These are phyloP conservation scores for Pristiophorus japonicus DNA, from an alignment of 2,113 vertebrate genomes.

Conservation along the genomic window DNA sequence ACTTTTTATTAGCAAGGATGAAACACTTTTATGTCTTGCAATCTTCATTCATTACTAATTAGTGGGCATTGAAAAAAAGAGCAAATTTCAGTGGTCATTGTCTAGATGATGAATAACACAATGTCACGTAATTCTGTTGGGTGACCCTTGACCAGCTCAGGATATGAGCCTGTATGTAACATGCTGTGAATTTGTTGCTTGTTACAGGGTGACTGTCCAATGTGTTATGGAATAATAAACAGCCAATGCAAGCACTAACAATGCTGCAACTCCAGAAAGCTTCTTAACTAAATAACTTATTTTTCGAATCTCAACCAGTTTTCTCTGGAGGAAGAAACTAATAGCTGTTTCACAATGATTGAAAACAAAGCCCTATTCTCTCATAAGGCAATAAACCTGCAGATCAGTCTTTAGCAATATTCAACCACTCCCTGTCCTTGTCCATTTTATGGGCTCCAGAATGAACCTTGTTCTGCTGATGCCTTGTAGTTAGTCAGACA, in stretches of 20 bases:
- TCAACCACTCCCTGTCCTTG: slow-evolving; percentile 33
- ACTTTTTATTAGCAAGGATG: neutral
- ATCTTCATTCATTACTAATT: slow-evolving; percentile 32
- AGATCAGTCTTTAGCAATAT: slow-evolving; percentile 13
- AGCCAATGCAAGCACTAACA: neutral
- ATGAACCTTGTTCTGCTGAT: slow-evolving; percentile 31
- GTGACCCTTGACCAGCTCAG: slow-evolving; percentile 8
- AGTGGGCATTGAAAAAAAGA: slow-evolving; percentile 12
- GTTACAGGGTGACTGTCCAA: neutral
- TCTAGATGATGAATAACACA: neutral
- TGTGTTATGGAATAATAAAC: neutral
- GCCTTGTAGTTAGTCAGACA: slow-evolving; percentile 25
- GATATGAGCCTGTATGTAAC: neutral
- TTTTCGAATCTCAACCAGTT: neutral
- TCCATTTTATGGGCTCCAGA: slow-evolving; percentile 32
- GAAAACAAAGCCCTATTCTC: slow-evolving; percentile 29
- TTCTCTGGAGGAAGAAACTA: slow-evolving; percentile 5
- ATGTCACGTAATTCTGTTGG: neutral
- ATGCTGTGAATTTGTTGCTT: neutral
- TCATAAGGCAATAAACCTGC: slow-evolving; percentile 10
- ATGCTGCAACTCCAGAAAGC: neutral
- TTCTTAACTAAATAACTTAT: neutral
- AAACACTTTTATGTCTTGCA: neutral
- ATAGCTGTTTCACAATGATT: neutral
- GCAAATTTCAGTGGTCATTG: neutral